Percentiles rank a stretch among this genome's conserved stretches.
These are phyloP conservation scores for Mythimna loreyi DNA, from an alignment of 2,888 invertebrate genomes.

Conservation along the genomic window DNA sequence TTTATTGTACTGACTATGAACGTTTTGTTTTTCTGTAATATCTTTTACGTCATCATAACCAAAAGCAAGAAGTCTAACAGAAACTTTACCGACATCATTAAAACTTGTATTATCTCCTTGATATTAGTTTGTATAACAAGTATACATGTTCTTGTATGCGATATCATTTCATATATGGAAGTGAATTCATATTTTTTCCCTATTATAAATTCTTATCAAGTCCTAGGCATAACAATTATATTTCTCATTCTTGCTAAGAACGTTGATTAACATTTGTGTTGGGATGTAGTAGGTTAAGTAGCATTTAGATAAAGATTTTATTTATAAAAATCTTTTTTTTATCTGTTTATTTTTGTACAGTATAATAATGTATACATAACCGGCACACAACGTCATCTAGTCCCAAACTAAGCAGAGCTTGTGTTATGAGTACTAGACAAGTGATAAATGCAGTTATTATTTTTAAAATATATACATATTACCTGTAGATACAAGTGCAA, in stretches of 20 bases:
- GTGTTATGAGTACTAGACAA: no score
- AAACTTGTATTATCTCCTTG: conserved; percentile 69
- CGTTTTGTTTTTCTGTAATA: conserved; percentile 72
- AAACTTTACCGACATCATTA: conserved; percentile 52
- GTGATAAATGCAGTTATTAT: no score
- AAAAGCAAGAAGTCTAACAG: conserved; percentile 28
- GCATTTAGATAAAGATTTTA: no score
- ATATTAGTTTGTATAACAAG: conserved; percentile 76
- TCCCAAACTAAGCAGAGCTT: no score
- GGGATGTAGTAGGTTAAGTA: no score
- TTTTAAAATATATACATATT: no score
- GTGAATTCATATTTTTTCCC: conserved; percentile 26
- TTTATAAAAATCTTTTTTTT: neutral
- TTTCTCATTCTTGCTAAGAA: conserved; percentile 62
- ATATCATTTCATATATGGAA: conserved; percentile 63
- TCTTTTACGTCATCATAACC: conserved; percentile 73
- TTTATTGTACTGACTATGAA: conserved; percentile 74
- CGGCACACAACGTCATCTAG: no score
- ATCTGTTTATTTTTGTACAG: no score
- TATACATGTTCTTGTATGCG: conserved; percentile 76
- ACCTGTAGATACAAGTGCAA: no score
- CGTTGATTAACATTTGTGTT: neutral
- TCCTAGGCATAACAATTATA: conserved; percentile 59
- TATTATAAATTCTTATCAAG: conserved; percentile 67
- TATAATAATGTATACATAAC: no score